Evolutionary conservation across 2,113 vertebrate species (phyloP).

Genomic region (Rhabdomys dilectus): DNA sequence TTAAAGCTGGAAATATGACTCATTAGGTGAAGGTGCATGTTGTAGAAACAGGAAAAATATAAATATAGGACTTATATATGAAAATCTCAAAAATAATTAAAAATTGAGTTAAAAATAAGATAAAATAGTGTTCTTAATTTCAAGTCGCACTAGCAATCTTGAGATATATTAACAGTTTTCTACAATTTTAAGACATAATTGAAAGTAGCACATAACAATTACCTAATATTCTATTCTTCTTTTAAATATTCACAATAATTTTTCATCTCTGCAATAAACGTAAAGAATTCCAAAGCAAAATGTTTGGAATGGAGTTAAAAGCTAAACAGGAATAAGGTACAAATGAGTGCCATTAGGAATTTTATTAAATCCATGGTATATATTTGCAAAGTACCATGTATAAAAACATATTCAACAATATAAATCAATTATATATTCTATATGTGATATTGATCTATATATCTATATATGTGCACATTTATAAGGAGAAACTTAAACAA

Average conservation of each 20-base stretch:
- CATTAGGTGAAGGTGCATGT: too few species aligned
- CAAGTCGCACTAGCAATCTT: background rate
- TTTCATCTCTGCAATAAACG: background rate
- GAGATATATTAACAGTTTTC: background rate
- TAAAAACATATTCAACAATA: background rate
- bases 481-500: background rate
- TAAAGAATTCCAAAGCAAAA: background rate
- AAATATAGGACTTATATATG: background rate
- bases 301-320: background rate
- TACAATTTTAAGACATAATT: background rate
- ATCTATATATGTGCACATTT: background rate
- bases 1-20: background rate
- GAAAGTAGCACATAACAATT: background rate
- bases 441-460: background rate
- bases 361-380: background rate
- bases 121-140: background rate
- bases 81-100: background rate
- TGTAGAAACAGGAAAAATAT: too few species aligned
- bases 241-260: conserved; percentile 14
- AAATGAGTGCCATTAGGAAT: background rate
- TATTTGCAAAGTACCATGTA: background rate
- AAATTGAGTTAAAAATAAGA: background rate
- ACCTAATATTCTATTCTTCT: background rate
- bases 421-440: background rate
- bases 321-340: background rate